phyloP scores from a whole-genome alignment of 2,888 invertebrate species.

The Dioctria rufipes region DNA sequence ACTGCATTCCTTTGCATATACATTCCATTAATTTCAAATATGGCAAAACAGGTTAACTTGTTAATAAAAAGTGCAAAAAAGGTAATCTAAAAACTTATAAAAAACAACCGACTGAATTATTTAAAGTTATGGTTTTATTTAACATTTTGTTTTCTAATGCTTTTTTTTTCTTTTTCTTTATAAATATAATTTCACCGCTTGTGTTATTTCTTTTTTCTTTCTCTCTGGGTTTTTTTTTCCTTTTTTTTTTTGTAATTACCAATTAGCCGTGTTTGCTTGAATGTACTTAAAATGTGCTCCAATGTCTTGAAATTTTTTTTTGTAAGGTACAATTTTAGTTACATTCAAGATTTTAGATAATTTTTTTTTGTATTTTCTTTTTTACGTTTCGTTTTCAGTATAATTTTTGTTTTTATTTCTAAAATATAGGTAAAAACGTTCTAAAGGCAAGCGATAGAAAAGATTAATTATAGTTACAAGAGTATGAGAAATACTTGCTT shows the following conservation, averaged over 20 bases:
- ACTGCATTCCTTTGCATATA: constrained; percentile 48
- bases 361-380: constrained; percentile 23
- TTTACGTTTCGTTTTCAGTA: constrained; percentile 23
- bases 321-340: background rate
- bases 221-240: too few relatives aligned
- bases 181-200: constrained; percentile 14
- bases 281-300: background rate
- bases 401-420: constrained; percentile 41
- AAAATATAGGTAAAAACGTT: constrained; percentile 40
- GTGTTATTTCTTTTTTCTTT: background rate
- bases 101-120: constrained; percentile 57
- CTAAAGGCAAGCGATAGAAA: constrained; percentile 51
- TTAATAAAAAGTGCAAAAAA: constrained; percentile 54
- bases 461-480: constrained; percentile 5
- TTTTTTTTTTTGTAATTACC: constrained; percentile 26
- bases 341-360: constrained; percentile 29
- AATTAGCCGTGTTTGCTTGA: constrained; percentile 25
- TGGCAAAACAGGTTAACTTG: constrained; percentile 45
- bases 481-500: constrained; percentile 1
- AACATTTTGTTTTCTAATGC: constrained; percentile 29
- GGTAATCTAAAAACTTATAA: constrained; percentile 47
- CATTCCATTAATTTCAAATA: constrained; percentile 49
- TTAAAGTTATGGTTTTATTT: constrained; percentile 28
- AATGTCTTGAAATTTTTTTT: background rate
- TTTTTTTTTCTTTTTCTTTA: constrained; percentile 24